Evolutionary conservation across 2,113 vertebrate genomes (phyloP), one percentile per base, ranked within the genome.

Genomic region (Eclectus roratus): DNA sequence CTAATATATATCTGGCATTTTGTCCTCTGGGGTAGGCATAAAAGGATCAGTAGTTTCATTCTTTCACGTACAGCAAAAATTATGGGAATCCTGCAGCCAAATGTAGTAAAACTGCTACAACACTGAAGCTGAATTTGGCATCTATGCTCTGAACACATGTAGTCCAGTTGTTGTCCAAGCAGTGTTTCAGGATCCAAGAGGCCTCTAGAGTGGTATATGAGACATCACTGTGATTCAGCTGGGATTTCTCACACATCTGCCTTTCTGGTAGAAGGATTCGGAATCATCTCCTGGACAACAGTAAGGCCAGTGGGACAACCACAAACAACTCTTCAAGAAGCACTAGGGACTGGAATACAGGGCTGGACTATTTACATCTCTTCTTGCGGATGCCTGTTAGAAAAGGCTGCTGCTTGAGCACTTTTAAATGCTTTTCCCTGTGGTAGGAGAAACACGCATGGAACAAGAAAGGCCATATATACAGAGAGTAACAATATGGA

Each of bases 21-120:
- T 92, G 65, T 95, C 65, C 86, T 82, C 77, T 79, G 69, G 43
- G 82, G 70, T 39, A 87, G 94, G 94, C 66, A 93, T 91, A 79
- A 93, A 95, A 92, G 84, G 80, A 87, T 76, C 61, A 24, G 86
- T 89, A 97, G 95, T 94, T 92, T 89, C 95, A 96, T 96, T 97
- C 93, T 87, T 94, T 79, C 96, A 97, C 80, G 65, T 93, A 95
- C 70, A 61, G 49, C 65, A 95, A 85, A 94, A 95, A 91, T 68
- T 92, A 92, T 89, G 77, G 86, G 65, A 70, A 79, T 65, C 41
- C 78, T 85, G 84, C 56, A 91, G 96, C 96, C 96, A 97, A 97
- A 76, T 44, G 94, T 87, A 96, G 96, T 97, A 96, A 96, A 96
- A 96, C 65, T 94, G 89, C 78, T 88, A 92, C 77, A 89, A 13